These are phyloP conservation scores for Cheilosia scutellata DNA, from an alignment of 2,888 invertebrate genomes.

Conservation along the genomic window DNA sequence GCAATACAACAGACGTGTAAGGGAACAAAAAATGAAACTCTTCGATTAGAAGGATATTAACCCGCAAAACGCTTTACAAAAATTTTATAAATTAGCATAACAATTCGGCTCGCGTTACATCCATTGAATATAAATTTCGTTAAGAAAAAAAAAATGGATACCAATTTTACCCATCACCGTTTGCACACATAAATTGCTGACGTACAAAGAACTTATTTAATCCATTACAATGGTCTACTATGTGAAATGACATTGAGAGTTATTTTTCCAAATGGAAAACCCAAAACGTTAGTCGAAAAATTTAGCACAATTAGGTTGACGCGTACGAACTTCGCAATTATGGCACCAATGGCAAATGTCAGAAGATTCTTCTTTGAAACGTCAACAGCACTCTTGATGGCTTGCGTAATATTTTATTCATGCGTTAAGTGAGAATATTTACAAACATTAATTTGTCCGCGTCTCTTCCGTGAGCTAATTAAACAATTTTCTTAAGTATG, in stretches of 20 bases:
- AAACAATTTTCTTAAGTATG: slow-evolving; percentile 16
- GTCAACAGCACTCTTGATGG: neutral
- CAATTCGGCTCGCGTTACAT: slow-evolving; percentile 21
- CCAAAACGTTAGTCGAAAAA: slow-evolving; percentile 28
- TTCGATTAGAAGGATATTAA: slow-evolving; percentile 40
- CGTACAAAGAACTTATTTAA: slow-evolving; percentile 8
- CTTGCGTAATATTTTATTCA: neutral
- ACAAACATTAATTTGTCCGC: neutral
- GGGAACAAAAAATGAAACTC: neutral
- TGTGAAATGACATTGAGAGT: slow-evolving; percentile 9
- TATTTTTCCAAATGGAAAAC: neutral
- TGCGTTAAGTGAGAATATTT: slow-evolving; percentile 9
- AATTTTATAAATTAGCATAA: slow-evolving; percentile 41
- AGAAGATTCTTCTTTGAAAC: neutral
- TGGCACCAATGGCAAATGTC: neutral
- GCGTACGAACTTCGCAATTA: neutral
- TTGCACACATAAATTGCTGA: slow-evolving; percentile 17
- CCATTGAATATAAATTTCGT: slow-evolving; percentile 35
- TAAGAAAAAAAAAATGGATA: slow-evolving; percentile 2
- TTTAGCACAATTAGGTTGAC: slow-evolving; percentile 7
- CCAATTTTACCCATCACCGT: neutral
- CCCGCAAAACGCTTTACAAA: slow-evolving; percentile 17
- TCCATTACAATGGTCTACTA: neutral
- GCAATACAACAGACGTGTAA: neutral
- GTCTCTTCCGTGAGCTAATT: slow-evolving; percentile 8